Percentiles rank a stretch among this genome's conserved stretches.
phyloP scores from a whole-genome alignment of 1,140 invertebrate species.

The Stenopsyche tienmushanensis region DNA sequence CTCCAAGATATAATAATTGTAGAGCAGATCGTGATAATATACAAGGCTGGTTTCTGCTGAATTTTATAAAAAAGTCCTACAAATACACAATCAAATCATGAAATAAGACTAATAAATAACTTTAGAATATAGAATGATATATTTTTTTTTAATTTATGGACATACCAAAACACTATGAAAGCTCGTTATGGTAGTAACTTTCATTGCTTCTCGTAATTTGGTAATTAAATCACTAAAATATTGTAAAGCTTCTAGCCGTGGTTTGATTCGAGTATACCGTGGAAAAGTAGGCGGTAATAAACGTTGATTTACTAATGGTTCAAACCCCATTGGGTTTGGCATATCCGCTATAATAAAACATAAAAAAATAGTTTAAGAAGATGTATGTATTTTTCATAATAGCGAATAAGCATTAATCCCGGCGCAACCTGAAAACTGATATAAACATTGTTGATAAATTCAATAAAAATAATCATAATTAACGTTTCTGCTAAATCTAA shows the following conservation, averaged over 20 bases:
- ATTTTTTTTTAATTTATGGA: no score
- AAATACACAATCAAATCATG: no score
- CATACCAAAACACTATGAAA: constrained; percentile 81
- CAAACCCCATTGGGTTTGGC: constrained; percentile 81
- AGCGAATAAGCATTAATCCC: neutral
- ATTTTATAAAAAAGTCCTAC: constrained; percentile 93
- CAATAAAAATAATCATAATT: neutral
- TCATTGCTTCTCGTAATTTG: constrained; percentile 78
- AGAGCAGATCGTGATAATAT: constrained; percentile 91
- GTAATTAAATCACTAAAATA: constrained; percentile 84
- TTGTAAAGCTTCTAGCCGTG: constrained; percentile 75
- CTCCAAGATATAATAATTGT: constrained; percentile 74
- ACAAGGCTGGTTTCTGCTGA: constrained; percentile 85
- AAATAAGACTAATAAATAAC: neutral
- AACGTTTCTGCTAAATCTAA: no score
- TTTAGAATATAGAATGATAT: no score
- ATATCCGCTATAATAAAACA: constrained; percentile 52
- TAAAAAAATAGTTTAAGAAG: no score
- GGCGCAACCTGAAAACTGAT: neutral
- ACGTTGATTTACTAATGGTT: constrained; percentile 92
- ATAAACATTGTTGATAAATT: neutral
- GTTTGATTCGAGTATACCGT: constrained; percentile 90
- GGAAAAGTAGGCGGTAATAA: constrained; percentile 97
- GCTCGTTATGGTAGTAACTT: constrained; percentile 74
- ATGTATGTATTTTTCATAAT: no score